These are phyloP conservation scores for Mycetomoellerius zeteki DNA, from an alignment of 1,140 invertebrate genomes.

Conservation along the genomic window DNA sequence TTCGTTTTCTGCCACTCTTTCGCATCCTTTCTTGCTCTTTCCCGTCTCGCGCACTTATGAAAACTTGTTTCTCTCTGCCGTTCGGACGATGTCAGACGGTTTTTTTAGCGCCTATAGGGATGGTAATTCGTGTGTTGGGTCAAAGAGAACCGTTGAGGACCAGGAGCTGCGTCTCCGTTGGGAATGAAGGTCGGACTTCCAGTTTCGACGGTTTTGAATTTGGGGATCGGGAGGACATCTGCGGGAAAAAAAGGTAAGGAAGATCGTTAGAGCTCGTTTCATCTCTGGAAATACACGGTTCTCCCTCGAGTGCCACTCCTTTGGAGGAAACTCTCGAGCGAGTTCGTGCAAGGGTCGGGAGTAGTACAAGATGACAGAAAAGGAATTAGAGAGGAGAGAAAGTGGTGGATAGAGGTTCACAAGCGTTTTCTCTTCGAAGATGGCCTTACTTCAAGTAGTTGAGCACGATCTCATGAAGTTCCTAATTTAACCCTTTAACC, in stretches of 20 bases:
- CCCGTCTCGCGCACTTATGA: slow-evolving; percentile 19
- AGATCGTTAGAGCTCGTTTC: slow-evolving; percentile 61
- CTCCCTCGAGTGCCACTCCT: slow-evolving; percentile 24
- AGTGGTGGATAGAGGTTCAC: not conserved
- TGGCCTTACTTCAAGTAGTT: slow-evolving; percentile 46
- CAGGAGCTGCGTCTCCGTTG: slow-evolving; percentile 83
- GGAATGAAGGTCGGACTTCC: slow-evolving; percentile 81
- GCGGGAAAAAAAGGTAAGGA: slow-evolving; percentile 71
- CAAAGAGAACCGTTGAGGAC: slow-evolving; percentile 85
- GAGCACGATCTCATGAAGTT: slow-evolving; percentile 39
- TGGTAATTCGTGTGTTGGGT: slow-evolving; percentile 84
- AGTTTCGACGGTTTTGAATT: slow-evolving; percentile 82
- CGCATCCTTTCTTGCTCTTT: slow-evolving; percentile 26
- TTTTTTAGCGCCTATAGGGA: slow-evolving; percentile 84
- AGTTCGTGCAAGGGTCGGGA: slow-evolving; percentile 22
- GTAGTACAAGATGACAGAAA: slow-evolving; percentile 10
- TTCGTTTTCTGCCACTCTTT: slow-evolving; percentile 36
- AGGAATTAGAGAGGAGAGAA: slow-evolving; percentile 10
- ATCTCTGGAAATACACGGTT: slow-evolving; percentile 33
- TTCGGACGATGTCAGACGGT: slow-evolving; percentile 36
- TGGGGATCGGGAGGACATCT: slow-evolving; percentile 80
- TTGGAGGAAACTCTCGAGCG: slow-evolving; percentile 13
- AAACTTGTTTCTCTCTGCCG: slow-evolving; percentile 56
- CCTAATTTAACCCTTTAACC: slow-evolving; percentile 63
- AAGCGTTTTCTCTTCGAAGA: slow-evolving; percentile 33